These are phyloP conservation scores for Phataginus tetradactyla DNA, from an alignment of 2,797 vertebrate genomes.

Conservation along the genomic window DNA sequence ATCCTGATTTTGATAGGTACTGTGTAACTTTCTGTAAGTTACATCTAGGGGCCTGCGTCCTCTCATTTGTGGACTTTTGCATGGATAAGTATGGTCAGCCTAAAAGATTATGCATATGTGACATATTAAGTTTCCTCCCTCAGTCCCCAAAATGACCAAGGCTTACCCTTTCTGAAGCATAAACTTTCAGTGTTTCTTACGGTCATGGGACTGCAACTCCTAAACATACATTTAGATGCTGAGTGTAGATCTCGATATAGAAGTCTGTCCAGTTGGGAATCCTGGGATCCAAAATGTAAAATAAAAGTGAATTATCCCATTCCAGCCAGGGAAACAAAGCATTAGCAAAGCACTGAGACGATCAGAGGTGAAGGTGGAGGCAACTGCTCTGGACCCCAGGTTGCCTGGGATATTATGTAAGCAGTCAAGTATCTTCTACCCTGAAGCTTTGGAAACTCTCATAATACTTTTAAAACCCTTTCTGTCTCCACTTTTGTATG, in stretches of 20 bases:
- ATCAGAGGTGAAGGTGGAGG: neutral
- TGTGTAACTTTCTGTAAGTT: neutral
- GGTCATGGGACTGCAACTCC: neutral
- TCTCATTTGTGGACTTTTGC: slow-evolving; percentile 9
- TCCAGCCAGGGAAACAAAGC: neutral
- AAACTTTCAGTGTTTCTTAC: neutral
- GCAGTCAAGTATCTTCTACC: neutral
- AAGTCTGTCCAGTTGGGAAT: neutral
- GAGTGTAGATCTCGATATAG: neutral
- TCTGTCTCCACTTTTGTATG: neutral
- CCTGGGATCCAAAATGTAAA: neutral
- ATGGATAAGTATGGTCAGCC: neutral
- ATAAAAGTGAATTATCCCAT: neutral
- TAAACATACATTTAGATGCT: neutral
- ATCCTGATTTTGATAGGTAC: neutral
- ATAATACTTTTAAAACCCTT: neutral
- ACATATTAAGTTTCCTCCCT: neutral
- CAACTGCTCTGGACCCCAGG: neutral
- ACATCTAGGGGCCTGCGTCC: neutral
- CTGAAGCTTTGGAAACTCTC: neutral
- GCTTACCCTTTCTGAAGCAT: neutral
- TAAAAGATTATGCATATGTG: neutral
- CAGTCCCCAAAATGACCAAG: neutral
- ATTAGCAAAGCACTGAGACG: neutral
- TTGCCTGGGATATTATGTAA: neutral